Conservation (phyloP, 2,888 invertebrate genomes). For the Pammene aurita region DNA sequence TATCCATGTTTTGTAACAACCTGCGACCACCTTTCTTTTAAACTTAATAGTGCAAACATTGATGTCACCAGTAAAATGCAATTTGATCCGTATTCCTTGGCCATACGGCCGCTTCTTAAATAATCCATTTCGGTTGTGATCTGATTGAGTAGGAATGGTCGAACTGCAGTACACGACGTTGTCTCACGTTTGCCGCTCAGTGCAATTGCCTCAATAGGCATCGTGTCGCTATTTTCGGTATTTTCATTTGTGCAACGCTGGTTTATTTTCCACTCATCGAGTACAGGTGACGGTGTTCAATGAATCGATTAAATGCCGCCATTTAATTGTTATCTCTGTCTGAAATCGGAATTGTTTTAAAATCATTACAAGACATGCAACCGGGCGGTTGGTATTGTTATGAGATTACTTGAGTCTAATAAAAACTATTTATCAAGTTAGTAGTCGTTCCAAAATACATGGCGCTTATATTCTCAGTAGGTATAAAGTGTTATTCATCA, state of each 20-base stretch:
- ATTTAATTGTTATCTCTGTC: conserved; percentile 13
- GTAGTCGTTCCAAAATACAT: too few relatives aligned
- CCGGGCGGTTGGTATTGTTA: conserved; percentile 21
- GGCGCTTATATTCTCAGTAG: too few relatives aligned
- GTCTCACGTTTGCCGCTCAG: conserved; percentile 80
- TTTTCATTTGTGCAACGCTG: conserved; percentile 68
- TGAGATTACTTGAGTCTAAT: neutral
- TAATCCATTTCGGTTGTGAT: conserved; percentile 51
- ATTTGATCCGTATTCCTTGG: conserved; percentile 55
- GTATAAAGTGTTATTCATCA: too few relatives aligned
- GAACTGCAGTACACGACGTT: conserved; percentile 67
- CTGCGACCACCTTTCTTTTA: conserved; percentile 68
- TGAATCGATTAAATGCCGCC: conserved; percentile 35
- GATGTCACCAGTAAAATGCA: conserved; percentile 49
- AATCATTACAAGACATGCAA: conserved; percentile 8
- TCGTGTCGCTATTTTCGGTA: conserved; percentile 75
- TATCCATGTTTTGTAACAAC: conserved; percentile 69
- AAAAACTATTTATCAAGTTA: too few relatives aligned
- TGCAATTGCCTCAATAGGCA: conserved; percentile 78
- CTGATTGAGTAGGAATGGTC: conserved; percentile 58
- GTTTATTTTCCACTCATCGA: conserved; percentile 60
- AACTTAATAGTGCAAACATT: conserved; percentile 55
- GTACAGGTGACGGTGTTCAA: conserved; percentile 60
- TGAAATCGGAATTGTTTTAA: conserved; percentile 17
- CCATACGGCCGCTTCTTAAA: conserved; percentile 55